These are phyloP conservation scores for Caranx melampygus DNA, from an alignment of 2,113 vertebrate genomes.

Conservation along the genomic window DNA sequence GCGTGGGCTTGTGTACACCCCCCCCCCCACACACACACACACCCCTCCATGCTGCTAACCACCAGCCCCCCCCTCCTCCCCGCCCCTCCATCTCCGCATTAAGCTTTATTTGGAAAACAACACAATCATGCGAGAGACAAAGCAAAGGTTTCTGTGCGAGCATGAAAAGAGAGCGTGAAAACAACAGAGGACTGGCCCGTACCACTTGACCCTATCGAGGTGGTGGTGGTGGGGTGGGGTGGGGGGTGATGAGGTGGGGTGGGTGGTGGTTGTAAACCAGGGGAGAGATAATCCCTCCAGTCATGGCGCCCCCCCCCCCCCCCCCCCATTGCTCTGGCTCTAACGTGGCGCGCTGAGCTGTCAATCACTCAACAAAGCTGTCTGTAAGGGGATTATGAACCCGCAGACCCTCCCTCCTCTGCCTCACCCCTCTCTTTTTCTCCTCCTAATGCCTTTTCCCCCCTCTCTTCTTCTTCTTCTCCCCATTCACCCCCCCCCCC, in stretches of 20 bases:
- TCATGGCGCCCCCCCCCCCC: constrained; percentile 62
- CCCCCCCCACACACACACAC: background rate
- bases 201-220: constrained; percentile 83
- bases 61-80: background rate
- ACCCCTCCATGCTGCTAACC: background rate
- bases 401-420: constrained; percentile 58
- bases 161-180: constrained; percentile 66
- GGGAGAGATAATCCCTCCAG: constrained; percentile 81
- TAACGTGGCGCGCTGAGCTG: constrained; percentile 77
- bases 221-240: background rate
- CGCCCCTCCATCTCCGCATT: constrained; percentile 41
- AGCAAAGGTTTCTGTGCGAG: constrained; percentile 53
- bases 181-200: constrained; percentile 78
- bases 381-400: constrained; percentile 84
- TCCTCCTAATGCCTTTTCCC: constrained; percentile 20
- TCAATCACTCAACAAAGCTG: constrained; percentile 87
- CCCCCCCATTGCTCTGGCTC: constrained; percentile 60
- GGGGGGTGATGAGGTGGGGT: constrained; percentile 38
- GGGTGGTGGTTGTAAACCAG: constrained; percentile 29
- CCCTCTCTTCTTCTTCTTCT: background rate
- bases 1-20: constrained; percentile 66
- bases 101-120: constrained; percentile 76
- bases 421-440: constrained; percentile 29
- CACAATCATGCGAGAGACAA: constrained; percentile 76
- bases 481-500: background rate